Evolutionary conservation across 2,888 invertebrate species (phyloP), one percentile per base, ranked within the genome.

Genomic region (Drosophila flavopinicola): DNA sequence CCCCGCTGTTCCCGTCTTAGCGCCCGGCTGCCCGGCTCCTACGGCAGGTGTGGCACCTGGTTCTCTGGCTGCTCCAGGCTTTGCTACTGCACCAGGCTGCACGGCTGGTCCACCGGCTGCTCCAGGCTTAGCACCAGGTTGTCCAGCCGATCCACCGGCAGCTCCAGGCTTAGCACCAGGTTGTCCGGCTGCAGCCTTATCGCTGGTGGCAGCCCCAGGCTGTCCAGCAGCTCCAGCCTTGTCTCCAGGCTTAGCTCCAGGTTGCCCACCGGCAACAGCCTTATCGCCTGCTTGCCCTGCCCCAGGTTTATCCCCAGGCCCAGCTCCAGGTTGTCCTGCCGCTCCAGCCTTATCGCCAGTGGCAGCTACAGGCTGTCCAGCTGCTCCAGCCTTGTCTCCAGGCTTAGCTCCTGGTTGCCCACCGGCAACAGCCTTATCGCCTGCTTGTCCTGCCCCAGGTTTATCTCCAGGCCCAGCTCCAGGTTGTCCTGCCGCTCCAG

Each of bases 181-280:
- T 3, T 20, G 27, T 17, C 41, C 20, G 10, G 9, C n/a, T n/a
- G n/a, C 5, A n/a, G 6, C 11, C 6, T 6, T 4, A n/a, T 38
- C 20, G 20, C 27, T 15, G 15, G 17, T 6, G 37, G 1, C 0
- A 6, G n/a, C 44, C 4, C 25, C 56, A 25, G 48, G 1, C 27
- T 13, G 33, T 17, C 44, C 52, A 6, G 32, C 30, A 13, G 51
- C 56, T 37, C 32, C 53, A 3, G 3, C 3, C n/a, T 30, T 30
- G 30, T 60, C 65, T 37, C 15, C 39, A 11, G 47, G 5, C 7
- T 6, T 10, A 1, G 29, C 39, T 23, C 52, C 44, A 33, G 48
- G 6, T 11, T 11, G 11, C 1, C 11, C 11, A n/a, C 5, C 25
- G 11, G 7, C 44, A 25, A 29, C 35, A 1, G 44, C 10, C 35